Evolutionary conservation across 2,113 vertebrate genomes (phyloP).

Genomic region (Rhinogobius similis): DNA sequence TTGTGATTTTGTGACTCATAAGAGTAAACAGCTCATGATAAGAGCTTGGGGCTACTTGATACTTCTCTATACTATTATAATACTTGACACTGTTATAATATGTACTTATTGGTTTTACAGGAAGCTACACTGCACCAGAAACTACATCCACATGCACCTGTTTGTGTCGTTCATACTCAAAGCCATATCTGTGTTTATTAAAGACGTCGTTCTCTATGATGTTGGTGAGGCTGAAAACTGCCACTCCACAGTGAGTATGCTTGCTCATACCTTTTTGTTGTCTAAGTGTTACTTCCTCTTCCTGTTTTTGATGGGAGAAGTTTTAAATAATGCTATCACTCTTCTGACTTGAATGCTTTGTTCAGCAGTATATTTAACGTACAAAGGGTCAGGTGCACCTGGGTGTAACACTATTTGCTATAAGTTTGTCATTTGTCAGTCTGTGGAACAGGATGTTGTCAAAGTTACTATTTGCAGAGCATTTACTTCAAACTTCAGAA

Average conservation of each 20-base stretch:
- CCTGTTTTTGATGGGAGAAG: not conserved
- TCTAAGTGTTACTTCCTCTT: constrained; percentile 13
- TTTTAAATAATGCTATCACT: not conserved
- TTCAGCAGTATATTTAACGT: constrained; percentile 46
- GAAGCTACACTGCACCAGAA: constrained; percentile 93
- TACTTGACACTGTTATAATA: too few relatives aligned
- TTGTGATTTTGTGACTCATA: constrained; percentile 15
- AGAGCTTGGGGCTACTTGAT: not conserved
- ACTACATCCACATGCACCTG: constrained; percentile 94
- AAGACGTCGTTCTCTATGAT: constrained; percentile 88
- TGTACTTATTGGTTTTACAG: constrained; percentile 61
- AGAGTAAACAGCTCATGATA: not conserved
- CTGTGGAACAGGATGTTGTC: constrained; percentile 60
- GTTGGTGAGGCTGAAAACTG: constrained; percentile 80
- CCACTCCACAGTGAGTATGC: constrained; percentile 80
- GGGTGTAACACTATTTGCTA: constrained; percentile 72
- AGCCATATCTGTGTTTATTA: constrained; percentile 88
- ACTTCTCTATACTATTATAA: too few relatives aligned
- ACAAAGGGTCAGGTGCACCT: constrained; percentile 31
- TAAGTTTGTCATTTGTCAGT: constrained; percentile 46
- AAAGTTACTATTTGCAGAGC: constrained; percentile 65
- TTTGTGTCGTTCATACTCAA: constrained; percentile 94
- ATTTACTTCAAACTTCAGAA: constrained; percentile 28
- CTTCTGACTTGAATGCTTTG: constrained; percentile 29
- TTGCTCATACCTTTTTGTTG: not conserved